Evolutionary conservation across 2,113 vertebrate species (phyloP).

Genomic region (Balaenoptera acutorostrata): DNA sequence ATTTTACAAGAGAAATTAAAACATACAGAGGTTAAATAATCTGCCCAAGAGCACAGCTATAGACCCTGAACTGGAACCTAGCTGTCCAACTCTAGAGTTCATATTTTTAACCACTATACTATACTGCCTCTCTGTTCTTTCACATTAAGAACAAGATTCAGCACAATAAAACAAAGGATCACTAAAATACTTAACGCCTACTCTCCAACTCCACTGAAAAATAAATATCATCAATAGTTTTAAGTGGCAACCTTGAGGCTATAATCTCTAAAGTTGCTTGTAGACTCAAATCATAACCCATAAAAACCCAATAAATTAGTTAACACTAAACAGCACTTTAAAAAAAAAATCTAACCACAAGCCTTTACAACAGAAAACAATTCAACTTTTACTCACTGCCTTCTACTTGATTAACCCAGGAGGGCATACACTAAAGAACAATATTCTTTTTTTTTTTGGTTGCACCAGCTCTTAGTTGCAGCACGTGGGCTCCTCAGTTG

Average conservation of each 20-base stretch:
- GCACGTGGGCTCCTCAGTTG: too few relatives aligned
- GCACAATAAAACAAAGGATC: background rate
- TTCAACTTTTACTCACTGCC: background rate
- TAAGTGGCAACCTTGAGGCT: background rate
- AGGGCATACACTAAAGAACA: background rate
- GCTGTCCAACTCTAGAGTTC: background rate
- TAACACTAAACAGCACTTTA: background rate
- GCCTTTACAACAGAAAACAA: background rate
- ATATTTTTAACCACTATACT: background rate
- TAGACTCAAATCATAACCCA: background rate
- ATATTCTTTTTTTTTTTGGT: background rate
- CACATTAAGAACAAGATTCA: background rate
- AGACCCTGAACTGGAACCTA: background rate
- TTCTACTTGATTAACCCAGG: background rate
- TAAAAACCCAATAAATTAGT: background rate
- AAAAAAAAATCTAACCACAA: background rate
- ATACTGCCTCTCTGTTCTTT: background rate
- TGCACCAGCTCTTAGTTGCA: too few relatives aligned
- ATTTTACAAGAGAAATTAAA: background rate
- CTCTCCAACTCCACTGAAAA: background rate
- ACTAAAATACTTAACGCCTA: background rate
- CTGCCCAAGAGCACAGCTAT: background rate
- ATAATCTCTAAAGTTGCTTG: background rate
- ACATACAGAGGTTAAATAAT: background rate
- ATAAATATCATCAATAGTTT: background rate